These are phyloP conservation scores for Helarctos malayanus DNA, from an alignment of 2,797 vertebrate species.

Conservation along the genomic window DNA sequence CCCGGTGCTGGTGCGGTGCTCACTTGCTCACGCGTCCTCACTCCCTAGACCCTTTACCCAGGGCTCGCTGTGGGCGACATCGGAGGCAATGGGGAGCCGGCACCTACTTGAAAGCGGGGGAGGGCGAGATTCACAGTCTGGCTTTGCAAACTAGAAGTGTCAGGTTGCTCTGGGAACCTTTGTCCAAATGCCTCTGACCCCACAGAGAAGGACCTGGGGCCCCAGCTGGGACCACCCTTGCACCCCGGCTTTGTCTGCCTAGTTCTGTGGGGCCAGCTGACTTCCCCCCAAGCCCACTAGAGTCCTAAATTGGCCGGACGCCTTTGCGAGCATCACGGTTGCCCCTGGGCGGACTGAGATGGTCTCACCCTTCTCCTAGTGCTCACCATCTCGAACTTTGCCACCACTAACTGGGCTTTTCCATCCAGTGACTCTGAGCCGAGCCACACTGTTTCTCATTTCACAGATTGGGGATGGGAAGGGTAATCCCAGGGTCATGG, in stretches of 20 bases:
- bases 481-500: neutral
- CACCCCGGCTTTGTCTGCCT: too few species aligned
- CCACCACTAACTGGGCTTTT: neutral
- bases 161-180: neutral
- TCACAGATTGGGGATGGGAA: neutral
- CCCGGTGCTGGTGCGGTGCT: accelerated
- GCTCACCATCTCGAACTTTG: too few species aligned
- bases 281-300: accelerated
- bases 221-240: neutral
- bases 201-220: neutral
- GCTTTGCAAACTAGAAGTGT: neutral
- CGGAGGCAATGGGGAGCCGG: neutral
- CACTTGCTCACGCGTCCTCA: accelerated
- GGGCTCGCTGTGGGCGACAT: accelerated
- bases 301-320: accelerated
- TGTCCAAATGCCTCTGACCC: neutral
- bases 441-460: neutral
- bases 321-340: too few species aligned
- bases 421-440: accelerated
- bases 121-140: neutral
- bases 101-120: neutral
- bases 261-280: accelerated
- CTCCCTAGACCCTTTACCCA: accelerated
- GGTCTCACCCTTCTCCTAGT: neutral
- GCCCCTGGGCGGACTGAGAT: accelerated